Evolutionary conservation across 1,140 invertebrate genomes (phyloP), one percentile per base, ranked within the genome.

Genomic region (Portunus trituberculatus): DNA sequence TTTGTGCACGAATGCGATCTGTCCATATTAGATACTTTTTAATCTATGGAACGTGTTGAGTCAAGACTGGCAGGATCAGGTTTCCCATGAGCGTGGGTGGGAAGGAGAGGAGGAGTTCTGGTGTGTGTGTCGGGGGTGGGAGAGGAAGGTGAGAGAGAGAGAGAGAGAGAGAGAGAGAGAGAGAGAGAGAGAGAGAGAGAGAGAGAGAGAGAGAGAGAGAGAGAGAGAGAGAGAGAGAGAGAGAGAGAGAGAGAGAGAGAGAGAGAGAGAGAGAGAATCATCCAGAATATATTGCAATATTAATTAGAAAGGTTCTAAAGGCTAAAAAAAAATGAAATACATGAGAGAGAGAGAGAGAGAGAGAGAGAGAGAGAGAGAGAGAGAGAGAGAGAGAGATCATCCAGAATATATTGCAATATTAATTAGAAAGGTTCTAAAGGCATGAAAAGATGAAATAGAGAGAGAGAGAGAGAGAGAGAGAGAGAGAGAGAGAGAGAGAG

Each of bases 331-430:
- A 39, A 39, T 39, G 39, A 2, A 39, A 39, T n/a, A n/a, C n/a
- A n/a, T 39, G 39, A 39, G 39, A 39, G 39, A 82, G 76, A 82
- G 76, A 82, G 20, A 28, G 28, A 28, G 76, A 82, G 76, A 83
- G 76, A 83, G 76, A 83, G 76, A 83, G 76, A 83, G 76, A 83
- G 76, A 83, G 76, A 83, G 76, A 83, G 76, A 83, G 76, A 83
- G 76, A 83, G 76, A 83, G 76, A 83, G 29, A 82, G 76, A 25
- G 28, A 25, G 76, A 28, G 67, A 82, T 20, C 20, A 28, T 3
- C 0, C 20, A 82, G 1, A 82, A 20, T 4, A 82, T 82, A 28
- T 12, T 76, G 67, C 12, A 28, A 82, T 7, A 28, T 2, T 7
- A 7, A 28, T 3, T 82, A 28, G 7, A 25, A 28, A 76, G 12